Base-by-base conservation (phyloP, 2,888 invertebrate species). In the Camptogramma bilineatum region DNA sequence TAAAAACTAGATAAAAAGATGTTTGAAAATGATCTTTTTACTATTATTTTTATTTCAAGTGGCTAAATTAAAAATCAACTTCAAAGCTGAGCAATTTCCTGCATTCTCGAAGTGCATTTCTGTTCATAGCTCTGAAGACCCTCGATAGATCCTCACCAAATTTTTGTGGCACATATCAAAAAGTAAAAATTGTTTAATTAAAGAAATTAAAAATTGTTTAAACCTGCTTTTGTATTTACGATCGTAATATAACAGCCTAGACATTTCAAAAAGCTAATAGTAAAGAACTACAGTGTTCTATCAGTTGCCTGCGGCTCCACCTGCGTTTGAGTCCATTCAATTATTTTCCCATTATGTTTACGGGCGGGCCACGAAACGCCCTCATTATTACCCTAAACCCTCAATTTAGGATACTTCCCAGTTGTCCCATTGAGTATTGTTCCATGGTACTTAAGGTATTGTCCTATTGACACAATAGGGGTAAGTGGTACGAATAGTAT, bases 341-440 rank as follows among this genome's bases (percentile, higher is more conserved):
- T 64, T 64, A 59, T 52, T 47, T 55, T 52, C 51, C 39, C 54
- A 59, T 64, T 55, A 59, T 39, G 59, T 39, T 55, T 47, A 4
- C n/a, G 10, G 54, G 34, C 34, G 9, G 21, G 50, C 42, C 16
- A 28, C 42, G 48, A 42, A 47, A 42, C 5, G 2, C 42, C 19
- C 2, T 10, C 34, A 16, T 44, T 53, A 39, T 13, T 13, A 2
- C 21, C 13, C 13, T 4, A 13, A n/a, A 17, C 8, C 17, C 48
- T 13, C 48, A 19, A 21, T 47, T 21, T 17, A 17, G 44, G 44
- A 17, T 44, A 16, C 16, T 44, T 44, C 44, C 44, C 44, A 44
- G 17, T 44, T 17, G 44, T 17, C 44, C 44, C 17, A 16, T 44
- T 44, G 44, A 17, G 8, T 17, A 16, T 17, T 17, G n/a, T 44